Evolutionary conservation across 2,797 vertebrate genomes (phyloP).

Genomic region (Serranus cabrilla): DNA sequence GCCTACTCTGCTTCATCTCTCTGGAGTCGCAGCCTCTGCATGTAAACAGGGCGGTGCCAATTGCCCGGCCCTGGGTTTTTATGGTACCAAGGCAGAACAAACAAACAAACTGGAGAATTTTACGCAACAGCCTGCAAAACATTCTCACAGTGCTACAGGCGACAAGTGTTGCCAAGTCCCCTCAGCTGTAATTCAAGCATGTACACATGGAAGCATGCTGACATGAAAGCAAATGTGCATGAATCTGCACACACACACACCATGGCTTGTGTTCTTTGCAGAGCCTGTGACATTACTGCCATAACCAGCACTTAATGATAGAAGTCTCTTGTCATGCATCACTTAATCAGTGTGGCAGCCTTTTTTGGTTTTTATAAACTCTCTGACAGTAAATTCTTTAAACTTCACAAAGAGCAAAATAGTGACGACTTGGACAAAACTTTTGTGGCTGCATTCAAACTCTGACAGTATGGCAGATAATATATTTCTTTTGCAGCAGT

Average conservation of each 20-base stretch:
- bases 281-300: slow-evolving; percentile 39
- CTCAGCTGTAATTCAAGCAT: slow-evolving; percentile 54
- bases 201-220: slow-evolving; percentile 47
- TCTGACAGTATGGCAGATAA: slow-evolving; percentile 15
- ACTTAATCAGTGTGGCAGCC: slow-evolving; percentile 35
- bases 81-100: slow-evolving; percentile 78
- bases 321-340: slow-evolving; percentile 33
- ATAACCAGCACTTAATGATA: slow-evolving; percentile 32
- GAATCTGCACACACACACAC: slow-evolving; percentile 34
- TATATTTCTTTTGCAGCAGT: slow-evolving; percentile 8
- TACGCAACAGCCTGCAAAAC: slow-evolving; percentile 71
- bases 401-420: slow-evolving; percentile 21
- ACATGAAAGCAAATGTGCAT: slow-evolving; percentile 63
- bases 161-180: slow-evolving; percentile 62
- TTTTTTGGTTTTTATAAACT: slow-evolving; percentile 12
- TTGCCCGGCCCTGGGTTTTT: slow-evolving; percentile 70
- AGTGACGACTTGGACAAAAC: slow-evolving; percentile 4
- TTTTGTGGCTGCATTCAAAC: slow-evolving; percentile 43
- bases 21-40: slow-evolving; percentile 58
- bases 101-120: slow-evolving; percentile 84
- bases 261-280: slow-evolving; percentile 27
- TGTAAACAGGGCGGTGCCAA: slow-evolving; percentile 76
- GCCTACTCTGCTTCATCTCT: slow-evolving; percentile 63
- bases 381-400: slow-evolving; percentile 30
- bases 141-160: slow-evolving; percentile 68